These are phyloP conservation scores for Microvelia longipes DNA, from an alignment of 1,140 invertebrate species.

Conservation along the genomic window DNA sequence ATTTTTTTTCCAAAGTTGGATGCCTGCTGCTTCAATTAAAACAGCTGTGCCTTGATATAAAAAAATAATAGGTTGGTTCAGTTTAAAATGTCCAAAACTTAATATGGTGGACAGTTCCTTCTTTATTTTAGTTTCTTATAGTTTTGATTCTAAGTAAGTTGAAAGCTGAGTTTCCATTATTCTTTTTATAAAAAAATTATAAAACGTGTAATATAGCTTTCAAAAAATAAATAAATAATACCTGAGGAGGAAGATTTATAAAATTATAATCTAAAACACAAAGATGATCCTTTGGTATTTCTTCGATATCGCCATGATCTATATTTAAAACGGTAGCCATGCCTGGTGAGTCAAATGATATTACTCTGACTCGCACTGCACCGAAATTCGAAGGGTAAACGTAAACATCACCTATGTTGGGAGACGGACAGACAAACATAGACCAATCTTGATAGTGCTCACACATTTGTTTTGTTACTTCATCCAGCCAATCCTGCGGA, in stretches of 20 bases:
- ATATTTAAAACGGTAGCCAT: neutral
- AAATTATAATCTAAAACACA: neutral
- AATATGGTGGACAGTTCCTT: too few species aligned
- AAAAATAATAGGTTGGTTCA: too few species aligned
- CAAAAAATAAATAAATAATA: too few species aligned
- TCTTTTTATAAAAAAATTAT: too few species aligned
- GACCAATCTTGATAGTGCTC: neutral
- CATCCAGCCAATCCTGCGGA: neutral
- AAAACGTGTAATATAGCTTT: too few species aligned
- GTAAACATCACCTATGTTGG: neutral
- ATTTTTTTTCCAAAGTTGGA: too few species aligned
- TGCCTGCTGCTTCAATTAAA: too few species aligned
- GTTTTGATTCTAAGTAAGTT: too few species aligned
- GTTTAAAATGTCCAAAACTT: too few species aligned
- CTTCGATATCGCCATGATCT: neutral
- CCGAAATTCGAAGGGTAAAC: neutral
- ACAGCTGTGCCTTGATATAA: too few species aligned
- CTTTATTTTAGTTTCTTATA: too few species aligned
- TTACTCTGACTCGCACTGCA: neutral
- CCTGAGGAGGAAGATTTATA: neutral
- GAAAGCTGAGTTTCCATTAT: too few species aligned
- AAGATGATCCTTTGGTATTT: neutral
- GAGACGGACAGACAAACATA: neutral
- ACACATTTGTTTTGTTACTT: neutral
- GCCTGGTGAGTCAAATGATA: neutral